Percentiles rank a stretch among this genome's conserved stretches.
Evolutionary conservation across 2,113 vertebrate species (phyloP).

Genomic region (Puntigrus tetrazona): DNA sequence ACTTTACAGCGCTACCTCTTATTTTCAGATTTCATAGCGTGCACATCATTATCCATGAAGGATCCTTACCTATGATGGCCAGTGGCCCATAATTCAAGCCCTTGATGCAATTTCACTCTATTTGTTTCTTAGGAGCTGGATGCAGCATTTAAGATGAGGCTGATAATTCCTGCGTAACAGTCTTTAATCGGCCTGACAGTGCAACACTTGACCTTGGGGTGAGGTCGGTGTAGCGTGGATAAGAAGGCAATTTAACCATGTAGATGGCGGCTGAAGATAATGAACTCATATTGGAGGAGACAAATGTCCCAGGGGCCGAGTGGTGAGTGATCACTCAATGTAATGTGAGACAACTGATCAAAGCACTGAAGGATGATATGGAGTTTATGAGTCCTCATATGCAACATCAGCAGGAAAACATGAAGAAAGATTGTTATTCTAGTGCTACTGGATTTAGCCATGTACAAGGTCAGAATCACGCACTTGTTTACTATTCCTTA

Average conservation of each 20-base stretch:
- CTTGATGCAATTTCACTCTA: constrained; percentile 33
- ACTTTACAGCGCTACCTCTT: neutral
- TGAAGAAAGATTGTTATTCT: neutral
- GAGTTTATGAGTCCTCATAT: constrained; percentile 25
- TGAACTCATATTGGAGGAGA: constrained; percentile 52
- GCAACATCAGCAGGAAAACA: constrained; percentile 36
- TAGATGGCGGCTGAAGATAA: constrained; percentile 54
- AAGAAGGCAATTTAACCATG: constrained; percentile 53
- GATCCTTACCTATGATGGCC: neutral
- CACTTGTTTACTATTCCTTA: neutral
- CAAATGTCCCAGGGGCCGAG: constrained; percentile 45
- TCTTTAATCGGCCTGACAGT: constrained; percentile 45
- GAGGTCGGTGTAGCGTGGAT: constrained; percentile 46
- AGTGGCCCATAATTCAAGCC: constrained; percentile 2
- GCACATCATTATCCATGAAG: neutral
- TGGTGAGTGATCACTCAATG: constrained; percentile 36
- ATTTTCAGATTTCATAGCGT: neutral
- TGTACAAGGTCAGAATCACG: constrained; percentile 19
- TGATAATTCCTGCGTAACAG: constrained; percentile 39
- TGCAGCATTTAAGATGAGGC: constrained; percentile 25
- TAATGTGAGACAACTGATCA: constrained; percentile 35
- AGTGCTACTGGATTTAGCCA: neutral
- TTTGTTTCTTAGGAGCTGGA: constrained; percentile 19
- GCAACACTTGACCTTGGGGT: constrained; percentile 48
- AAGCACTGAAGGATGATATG: constrained; percentile 41